Evolutionary conservation across 2,113 vertebrate genomes (phyloP), one percentile per base, ranked within the genome.

Genomic region (Odocoileus virginianus): DNA sequence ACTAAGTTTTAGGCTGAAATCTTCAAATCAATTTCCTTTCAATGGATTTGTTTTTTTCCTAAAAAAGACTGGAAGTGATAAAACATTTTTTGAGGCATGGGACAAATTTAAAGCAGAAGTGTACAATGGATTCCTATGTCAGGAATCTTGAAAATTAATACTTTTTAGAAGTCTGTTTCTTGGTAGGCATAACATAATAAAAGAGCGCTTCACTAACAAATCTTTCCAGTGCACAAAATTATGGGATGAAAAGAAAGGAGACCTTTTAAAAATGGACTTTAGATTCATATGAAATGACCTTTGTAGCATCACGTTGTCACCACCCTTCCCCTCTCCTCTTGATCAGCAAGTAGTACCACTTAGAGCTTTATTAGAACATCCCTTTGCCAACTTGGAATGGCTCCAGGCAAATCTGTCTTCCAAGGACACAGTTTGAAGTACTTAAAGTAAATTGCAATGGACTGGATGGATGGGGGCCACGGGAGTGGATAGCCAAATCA

Each of bases 351-450:
- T 2, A 97, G 98, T 89, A 97, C 98, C 98, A 96, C 98, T 98
- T 97, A 94, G 98, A 98, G 98, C 98, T 98, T 97, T 98, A 98
- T 98, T 98, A 98, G 98, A 97, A 97, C 81, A 58, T 97, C 98
- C 98, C 97, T 95, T 98, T 95, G 98, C 98, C 98, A 98, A 97
- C 98, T 97, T 98, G 98, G 98, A 98, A 96, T 85, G 87, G 85
- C 97, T 98, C 98, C 98, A 99, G 98, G 97, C 97, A 98, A 97
- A 97, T 97, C 97, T 21, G 98, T 98, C 98, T 98, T 98, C 97
- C 98, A 99, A 99, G 98, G 99, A 98, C 98, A 98, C 97, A 95
- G 97, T 91, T 19, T 94, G 95, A 98, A 98, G 98, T 97, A 97
- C 98, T 96, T 98, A 94, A 97, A 98, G 98, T 96, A 98, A 98